These are phyloP conservation scores for Gorsachius magnificus DNA, from an alignment of 2,797 vertebrate genomes.

Conservation along the genomic window DNA sequence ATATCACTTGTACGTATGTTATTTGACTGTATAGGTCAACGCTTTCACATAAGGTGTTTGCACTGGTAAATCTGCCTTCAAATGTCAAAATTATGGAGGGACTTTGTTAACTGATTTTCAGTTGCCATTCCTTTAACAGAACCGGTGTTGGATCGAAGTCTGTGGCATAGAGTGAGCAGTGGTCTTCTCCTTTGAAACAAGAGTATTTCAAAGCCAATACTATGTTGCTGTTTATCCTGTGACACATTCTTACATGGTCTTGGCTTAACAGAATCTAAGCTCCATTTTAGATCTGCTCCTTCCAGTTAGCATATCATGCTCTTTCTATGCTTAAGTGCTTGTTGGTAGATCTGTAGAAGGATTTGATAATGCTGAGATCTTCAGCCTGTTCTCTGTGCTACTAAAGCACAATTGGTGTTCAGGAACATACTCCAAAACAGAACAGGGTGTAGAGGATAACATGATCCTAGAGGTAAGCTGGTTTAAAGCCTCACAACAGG, in stretches of 20 bases:
- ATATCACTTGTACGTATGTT: not conserved
- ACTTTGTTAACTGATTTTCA: not conserved
- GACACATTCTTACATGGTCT: not conserved
- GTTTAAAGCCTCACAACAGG: not conserved
- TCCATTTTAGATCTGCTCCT: not conserved
- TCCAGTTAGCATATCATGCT: not conserved
- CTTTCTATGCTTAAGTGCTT: fast-evolving
- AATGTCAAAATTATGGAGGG: not conserved
- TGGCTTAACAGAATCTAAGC: no score
- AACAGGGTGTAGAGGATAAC: fast-evolving
- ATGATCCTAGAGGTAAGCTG: not conserved
- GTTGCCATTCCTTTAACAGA: not conserved
- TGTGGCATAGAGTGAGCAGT: not conserved
- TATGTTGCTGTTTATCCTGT: not conserved
- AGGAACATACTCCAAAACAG: not conserved
- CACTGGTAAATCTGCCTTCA: not conserved
- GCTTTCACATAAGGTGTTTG: not conserved
- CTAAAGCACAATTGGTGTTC: not conserved
- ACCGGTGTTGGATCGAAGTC: fast-evolving
- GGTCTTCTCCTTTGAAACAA: not conserved
- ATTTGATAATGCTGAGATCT: not conserved
- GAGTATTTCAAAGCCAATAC: not conserved
- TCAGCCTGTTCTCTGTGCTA: not conserved
- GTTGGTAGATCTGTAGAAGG: not conserved
- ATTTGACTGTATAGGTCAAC: not conserved